Evolutionary conservation across 30 jellyfish, hydroid and myxozoan genomes (phyloP), one percentile per base, ranked within the genome.

Genomic region (Morbakka virulenta): DNA sequence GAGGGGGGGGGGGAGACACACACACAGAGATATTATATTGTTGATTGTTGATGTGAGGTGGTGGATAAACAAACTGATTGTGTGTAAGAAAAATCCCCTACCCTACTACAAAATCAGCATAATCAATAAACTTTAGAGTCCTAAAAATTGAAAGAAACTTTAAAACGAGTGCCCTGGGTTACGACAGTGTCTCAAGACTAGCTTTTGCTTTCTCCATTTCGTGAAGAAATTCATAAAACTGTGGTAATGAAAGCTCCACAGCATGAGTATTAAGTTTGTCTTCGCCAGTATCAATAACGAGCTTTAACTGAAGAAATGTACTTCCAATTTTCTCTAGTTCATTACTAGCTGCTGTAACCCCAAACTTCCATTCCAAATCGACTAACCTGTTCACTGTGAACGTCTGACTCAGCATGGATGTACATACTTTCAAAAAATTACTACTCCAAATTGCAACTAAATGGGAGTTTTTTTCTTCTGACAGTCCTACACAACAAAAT

Each of bases 301-400:
- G 88, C 62, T 89, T 89, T 69, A 89, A 69, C 64, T 89, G 97
- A 48, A 89, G 57, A 62, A 81, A 89, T 1, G 95, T 71, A 76
- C 72, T 81, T 33, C 97, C 97, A 32, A 81, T 85, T 69, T 74
- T 68, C 52, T 76, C 71, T 26, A 51, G 47, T 35, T 89, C 97
- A 57, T 88, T 82, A n/a, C 93, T 81, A n/a, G 95, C 94, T 1
- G 97, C 95, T 0, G 97, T 76, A 0, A 89, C 97, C 67, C 97
- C 97, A 75, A 89, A 89, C 35, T 89, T 89, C 97, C 97, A 89
- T 34, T 89, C 97, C 97, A 89, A 81, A 34, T 89, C 97, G 32
- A 89, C 95, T 36, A 89, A 87, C 49, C 83, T 79, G 74, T 89
- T 82, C 57, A 83, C 69, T 84, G 51, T 69, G 66, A 89, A 81